Conservation (phyloP, 1,140 invertebrate genomes). For the Sycophaga agraensis region DNA sequence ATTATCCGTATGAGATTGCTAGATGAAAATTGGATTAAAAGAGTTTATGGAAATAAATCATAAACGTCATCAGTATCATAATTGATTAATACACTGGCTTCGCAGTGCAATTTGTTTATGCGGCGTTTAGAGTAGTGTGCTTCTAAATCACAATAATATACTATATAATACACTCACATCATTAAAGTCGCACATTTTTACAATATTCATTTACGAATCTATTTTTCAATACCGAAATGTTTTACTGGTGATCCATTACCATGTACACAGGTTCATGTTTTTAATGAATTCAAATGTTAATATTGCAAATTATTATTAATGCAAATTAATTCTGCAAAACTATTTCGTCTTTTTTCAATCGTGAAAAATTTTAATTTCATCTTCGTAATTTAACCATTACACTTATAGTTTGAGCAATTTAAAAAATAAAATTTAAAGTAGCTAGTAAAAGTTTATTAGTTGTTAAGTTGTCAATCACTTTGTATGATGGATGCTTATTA, state of each 20-base stretch:
- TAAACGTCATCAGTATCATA: too few species aligned
- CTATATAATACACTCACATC: conserved; percentile 1
- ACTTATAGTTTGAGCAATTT: too few species aligned
- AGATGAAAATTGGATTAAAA: too few species aligned
- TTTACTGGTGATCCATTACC: conserved; percentile 21
- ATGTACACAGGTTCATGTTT: background rate
- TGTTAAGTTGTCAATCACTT: background rate
- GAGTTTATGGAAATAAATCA: too few species aligned
- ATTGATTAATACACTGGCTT: conserved; percentile 19
- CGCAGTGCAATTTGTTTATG: conserved; percentile 11
- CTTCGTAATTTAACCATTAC: background rate
- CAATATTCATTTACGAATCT: background rate
- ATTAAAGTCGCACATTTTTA: background rate
- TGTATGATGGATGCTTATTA: too few species aligned
- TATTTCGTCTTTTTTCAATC: background rate
- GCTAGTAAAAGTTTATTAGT: background rate
- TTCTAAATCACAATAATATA: conserved; percentile 8
- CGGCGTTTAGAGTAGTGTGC: conserved; percentile 16
- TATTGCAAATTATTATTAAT: too few species aligned
- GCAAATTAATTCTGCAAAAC: background rate
- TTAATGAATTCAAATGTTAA: conserved; percentile 8
- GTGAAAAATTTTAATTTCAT: background rate
- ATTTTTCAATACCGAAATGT: background rate
- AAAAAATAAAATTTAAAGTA: background rate
- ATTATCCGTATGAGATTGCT: too few species aligned